Base-by-base conservation (phyloP, 1,140 invertebrate genomes). In the Halesus radiatus region DNA sequence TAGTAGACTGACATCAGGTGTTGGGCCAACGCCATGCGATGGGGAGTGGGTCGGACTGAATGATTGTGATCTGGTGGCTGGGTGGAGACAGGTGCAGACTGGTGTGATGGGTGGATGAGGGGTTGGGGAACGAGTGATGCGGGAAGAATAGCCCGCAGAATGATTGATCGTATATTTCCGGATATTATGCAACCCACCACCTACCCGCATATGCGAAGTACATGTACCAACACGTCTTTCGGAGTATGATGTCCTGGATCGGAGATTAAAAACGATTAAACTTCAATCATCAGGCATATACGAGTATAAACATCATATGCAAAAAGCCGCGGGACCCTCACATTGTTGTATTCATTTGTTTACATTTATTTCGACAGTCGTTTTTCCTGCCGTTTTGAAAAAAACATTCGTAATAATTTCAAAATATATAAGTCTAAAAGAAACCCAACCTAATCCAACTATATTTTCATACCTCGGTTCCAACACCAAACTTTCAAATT, bases 171-270 rank as follows among this genome's bases (percentile, higher is more conserved):
- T 13, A 66, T 22, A 16, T 66, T 29, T 26, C 26, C 26, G 23
- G 62, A 66, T 26, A 66, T 66, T 66, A 66, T 66, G 62, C 62
- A 66, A 66, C 29, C 62, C 23, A 18, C 62, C 62, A 29, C 23
- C 62, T 13, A 66, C 62, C 32, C 62, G 23, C 26, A 1, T 60
- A 23, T 60, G 29, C 13, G 62, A 26, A 29, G 22, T 26, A 29
- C 18, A 29, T 23, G 62, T 32, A 37, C 22, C 13, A 7, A 60
- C 2, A 60, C n/a, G 20, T 60, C 56, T 60, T 8, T 13, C 0
- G 20, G 18, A 23, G 56, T 22, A 22, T 22, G 56, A 23, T 60
- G 2, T 7, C 56, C 23, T 7, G 56, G 20, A 8, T 60, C 3
- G n/a, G 7, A 20, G n/a, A 60, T 45, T 45, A 45, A 45, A 45